phyloP scores from a whole-genome alignment of 64 coral and sea anemone genomes.

The Pocillopora verrucosa region DNA sequence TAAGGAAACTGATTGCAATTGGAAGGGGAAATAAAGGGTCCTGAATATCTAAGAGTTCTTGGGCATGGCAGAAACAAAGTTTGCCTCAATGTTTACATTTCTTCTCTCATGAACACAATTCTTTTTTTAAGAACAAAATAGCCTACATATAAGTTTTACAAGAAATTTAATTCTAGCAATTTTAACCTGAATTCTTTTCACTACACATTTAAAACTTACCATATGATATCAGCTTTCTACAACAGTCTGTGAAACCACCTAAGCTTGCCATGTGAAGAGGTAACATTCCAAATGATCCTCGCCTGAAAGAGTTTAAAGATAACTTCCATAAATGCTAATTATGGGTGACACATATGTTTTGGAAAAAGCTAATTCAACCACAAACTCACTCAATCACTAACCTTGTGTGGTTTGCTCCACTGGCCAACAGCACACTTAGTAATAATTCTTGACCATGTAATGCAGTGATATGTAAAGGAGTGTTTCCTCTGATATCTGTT shows the following conservation, averaged over 20 bases:
- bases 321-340: neutral
- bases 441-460: constrained; percentile 92
- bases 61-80: no score
- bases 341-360: neutral
- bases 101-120: no score
- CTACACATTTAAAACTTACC: constrained; percentile 47
- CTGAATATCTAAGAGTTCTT: no score
- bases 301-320: constrained; percentile 29
- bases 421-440: constrained; percentile 91
- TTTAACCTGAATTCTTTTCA: neutral
- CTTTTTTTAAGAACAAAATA: no score
- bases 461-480: constrained; percentile 89
- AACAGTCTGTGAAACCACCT: constrained; percentile 91
- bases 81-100: no score
- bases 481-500: constrained; percentile 79
- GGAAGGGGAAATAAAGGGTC: no score
- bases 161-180: no score
- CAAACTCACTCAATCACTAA: constrained; percentile 14
- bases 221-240: constrained; percentile 90
- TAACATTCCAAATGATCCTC: constrained; percentile 81
- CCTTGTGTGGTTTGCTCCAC: constrained; percentile 92
- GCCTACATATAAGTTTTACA: no score
- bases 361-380: no score
- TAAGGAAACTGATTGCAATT: no score
- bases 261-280: constrained; percentile 89